phyloP scores from a whole-genome alignment of 1,140 invertebrate species.

The Lutraria rhynchaena region DNA sequence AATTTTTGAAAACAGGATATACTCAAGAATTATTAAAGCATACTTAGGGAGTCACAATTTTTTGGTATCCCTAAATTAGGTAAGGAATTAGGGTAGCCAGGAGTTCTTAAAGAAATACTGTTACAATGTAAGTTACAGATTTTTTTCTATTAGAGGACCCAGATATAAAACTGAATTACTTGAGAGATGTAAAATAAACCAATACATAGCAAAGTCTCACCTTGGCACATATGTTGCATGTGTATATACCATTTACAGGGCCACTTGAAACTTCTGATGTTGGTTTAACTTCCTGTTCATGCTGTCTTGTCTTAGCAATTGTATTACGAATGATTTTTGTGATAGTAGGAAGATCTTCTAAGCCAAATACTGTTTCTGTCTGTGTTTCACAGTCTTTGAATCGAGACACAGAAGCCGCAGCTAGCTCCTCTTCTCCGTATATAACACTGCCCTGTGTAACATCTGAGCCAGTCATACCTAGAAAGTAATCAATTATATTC shows the following conservation, averaged over 20 bases:
- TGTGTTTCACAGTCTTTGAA: slow-evolving; percentile 23
- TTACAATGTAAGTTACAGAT: too few species aligned
- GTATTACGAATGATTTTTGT: slow-evolving; percentile 45
- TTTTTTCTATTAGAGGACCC: too few species aligned
- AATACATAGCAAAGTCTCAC: too few species aligned
- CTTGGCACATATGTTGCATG: slow-evolving; percentile 52
- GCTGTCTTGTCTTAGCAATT: slow-evolving; percentile 27
- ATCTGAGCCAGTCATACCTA: slow-evolving; percentile 26
- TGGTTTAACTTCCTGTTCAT: slow-evolving; percentile 9
- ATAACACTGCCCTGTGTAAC: slow-evolving; percentile 1
- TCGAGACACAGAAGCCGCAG: neutral
- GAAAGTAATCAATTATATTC: too few species aligned
- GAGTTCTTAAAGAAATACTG: too few species aligned
- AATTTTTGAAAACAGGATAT: too few species aligned
- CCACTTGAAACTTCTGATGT: neutral
- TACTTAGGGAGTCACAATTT: too few species aligned
- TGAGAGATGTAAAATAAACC: neutral
- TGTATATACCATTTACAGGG: slow-evolving; percentile 52
- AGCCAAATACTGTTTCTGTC: slow-evolving; percentile 55
- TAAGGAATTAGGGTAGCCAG: too few species aligned
- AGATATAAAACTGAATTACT: too few species aligned
- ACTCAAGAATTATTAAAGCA: too few species aligned
- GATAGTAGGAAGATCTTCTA: slow-evolving; percentile 40
- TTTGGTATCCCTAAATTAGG: too few species aligned
- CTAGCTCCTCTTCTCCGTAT: neutral